Conservation (phyloP, 2,113 vertebrate species). For the Neogobius melanostomus region DNA sequence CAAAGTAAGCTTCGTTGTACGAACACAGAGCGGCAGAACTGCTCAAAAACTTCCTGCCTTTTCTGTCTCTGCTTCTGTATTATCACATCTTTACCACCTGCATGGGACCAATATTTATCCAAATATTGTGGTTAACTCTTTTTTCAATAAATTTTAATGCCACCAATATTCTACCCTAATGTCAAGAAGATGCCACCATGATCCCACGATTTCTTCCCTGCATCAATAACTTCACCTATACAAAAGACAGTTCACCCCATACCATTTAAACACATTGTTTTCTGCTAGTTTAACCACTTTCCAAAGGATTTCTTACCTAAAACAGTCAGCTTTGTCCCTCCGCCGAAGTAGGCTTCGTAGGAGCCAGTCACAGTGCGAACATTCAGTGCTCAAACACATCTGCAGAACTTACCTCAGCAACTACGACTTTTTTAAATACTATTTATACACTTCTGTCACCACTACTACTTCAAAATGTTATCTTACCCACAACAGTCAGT, state of each 20-base stretch:
- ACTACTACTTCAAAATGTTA: constrained; percentile 4
- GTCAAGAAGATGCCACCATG: no score
- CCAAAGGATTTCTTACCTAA: neutral
- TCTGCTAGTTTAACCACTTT: neutral
- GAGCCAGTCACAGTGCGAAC: constrained; percentile 21
- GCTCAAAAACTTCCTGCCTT: constrained; percentile 44
- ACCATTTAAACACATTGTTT: neutral
- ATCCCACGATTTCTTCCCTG: no score
- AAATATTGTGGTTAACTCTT: no score
- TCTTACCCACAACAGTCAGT: constrained; percentile 65
- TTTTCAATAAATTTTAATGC: no score
- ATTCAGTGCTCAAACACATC: constrained; percentile 8
- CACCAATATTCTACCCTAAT: no score
- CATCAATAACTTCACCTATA: no score
- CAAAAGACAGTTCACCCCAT: no score
- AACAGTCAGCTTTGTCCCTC: constrained; percentile 60
- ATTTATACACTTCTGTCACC: neutral
- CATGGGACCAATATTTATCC: neutral
- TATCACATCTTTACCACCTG: neutral
- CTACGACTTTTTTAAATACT: neutral
- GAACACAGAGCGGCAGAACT: constrained; percentile 57
- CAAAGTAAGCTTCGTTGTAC: constrained; percentile 49
- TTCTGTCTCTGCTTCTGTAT: accelerated
- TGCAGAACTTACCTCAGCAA: neutral
- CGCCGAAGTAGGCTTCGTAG: constrained; percentile 65